Conservation (phyloP, 2,797 vertebrate genomes). For the Rhinichthys osculus region DNA sequence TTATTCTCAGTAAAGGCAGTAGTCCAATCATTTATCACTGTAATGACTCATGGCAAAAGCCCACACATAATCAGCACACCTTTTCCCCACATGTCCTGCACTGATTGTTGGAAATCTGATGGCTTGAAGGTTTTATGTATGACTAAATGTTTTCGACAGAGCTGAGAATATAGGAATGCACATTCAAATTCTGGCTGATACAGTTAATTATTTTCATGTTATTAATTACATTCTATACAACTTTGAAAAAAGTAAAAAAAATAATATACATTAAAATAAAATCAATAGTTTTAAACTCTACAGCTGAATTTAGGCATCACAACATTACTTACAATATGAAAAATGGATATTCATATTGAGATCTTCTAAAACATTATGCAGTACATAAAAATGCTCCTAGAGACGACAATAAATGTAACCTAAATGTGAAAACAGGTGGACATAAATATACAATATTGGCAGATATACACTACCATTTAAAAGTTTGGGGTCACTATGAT, state of each 20-base stretch:
- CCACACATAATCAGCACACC: not conserved
- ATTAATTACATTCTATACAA: not conserved
- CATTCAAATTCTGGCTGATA: not conserved
- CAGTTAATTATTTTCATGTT: not conserved
- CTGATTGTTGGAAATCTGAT: not conserved
- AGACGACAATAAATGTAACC: not conserved
- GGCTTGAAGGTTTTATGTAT: not conserved
- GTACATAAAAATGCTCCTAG: not conserved
- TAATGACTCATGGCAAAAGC: not conserved
- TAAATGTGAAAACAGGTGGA: not conserved
- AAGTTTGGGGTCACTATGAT: not conserved
- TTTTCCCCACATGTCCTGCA: not conserved
- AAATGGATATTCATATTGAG: not conserved
- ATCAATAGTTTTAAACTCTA: not conserved
- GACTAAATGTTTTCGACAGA: not conserved
- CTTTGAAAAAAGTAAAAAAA: not conserved
- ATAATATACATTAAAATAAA: not conserved
- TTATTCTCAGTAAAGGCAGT: no score
- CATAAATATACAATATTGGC: not conserved
- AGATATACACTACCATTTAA: not conserved
- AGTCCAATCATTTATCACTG: no score
- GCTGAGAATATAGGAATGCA: not conserved
- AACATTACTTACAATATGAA: not conserved
- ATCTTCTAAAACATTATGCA: not conserved
- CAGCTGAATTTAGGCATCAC: not conserved